Base-by-base conservation (phyloP, 2,888 invertebrate genomes). In the Meteorus cinctellus region DNA sequence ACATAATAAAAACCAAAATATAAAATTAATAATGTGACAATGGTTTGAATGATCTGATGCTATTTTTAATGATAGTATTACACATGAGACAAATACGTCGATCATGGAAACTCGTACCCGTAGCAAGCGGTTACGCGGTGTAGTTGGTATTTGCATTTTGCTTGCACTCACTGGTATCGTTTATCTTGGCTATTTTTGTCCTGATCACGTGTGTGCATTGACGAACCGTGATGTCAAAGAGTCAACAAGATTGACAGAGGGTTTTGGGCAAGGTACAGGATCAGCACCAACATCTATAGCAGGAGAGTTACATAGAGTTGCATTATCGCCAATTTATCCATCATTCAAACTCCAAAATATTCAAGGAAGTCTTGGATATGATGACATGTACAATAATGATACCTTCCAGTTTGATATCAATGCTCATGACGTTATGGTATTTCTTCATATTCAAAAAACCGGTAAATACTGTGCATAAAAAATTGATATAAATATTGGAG, bases 401-500 rank as follows among this genome's bases (percentile, higher is more conserved):
- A 95, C 95, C 90, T 96, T 96, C 90, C 93, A 95, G 86, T 97
- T 97, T 90, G 96, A 97, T 90, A 95, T 97, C 91, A 95, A 96
- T 88, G 96, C 96, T 14, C 96, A 96, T 86, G 99, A 99, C 91
- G 99, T 99, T 75, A 96, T 99, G 93, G 98, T 99, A 73, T 94
- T 99, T 93, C 91, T 99, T 82, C 99, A 99, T 90, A 98, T 99
- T 90, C 99, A 99, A 91, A 99, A 99, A 91, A 99, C 99, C 72
- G 99, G 92, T 91, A 81, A 85, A 86, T 82, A 62, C 65, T 19
- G 0, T 48, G 4, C 5, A 48, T 16, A 4, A n/a, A 34, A 4
- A 48, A 48, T n/a, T 48, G 3, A 48, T 27, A 19, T n/a, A 2
- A n/a, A 31, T 34, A 63, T 45, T 2, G 27, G 24, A n/a, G 34